Evolutionary conservation across 2,113 vertebrate species (phyloP), one percentile per base, ranked within the genome.

Genomic region (Oryzias curvinotus): DNA sequence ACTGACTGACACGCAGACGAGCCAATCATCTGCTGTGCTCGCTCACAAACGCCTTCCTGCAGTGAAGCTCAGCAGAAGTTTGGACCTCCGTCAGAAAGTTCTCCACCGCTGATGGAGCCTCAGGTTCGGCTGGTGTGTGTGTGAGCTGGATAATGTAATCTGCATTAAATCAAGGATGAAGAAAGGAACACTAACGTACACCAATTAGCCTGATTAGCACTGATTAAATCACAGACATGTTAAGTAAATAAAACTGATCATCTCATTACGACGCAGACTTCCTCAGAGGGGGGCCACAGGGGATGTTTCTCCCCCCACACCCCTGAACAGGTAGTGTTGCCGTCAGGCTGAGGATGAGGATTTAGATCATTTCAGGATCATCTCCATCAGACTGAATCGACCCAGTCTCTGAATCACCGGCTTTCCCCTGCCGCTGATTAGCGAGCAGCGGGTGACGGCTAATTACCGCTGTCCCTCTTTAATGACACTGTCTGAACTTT

Each of bases 401-500:
- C 45, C 45, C 14, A 7, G 7, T 49, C 55, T 17, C 23, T 56
- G 5, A 13, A 7, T 53, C 28, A 17, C 42, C 17, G 1, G 13
- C 0, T 5, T 71, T 57, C 44, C 16, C 57, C 42, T 43, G 7
- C 25, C 48, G 42, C 48, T 65, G 63, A 80, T 71, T 52, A 60
- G 52, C 46, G 56, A 48, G 17, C 60, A 36, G 36, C 5, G 13
- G 51, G 44, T 52, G 51, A 51, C 17, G 19, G 46, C 68, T 78
- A 77, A 76, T 84, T 65, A 57, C 72, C 56, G 49, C 50, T 36
- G 25, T 52, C 43, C 70, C 44, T 46, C 18, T 57, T 45, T 66
- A 80, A 82, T 57, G 71, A 81, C 60, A 18, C 64, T 0, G 57
- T 47, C 62, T 67, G 63, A 78, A 68, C 56, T 63, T 81, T 57